Conservation (phyloP, 2,113 vertebrate genomes). For the Atherinomorus stipes region DNA sequence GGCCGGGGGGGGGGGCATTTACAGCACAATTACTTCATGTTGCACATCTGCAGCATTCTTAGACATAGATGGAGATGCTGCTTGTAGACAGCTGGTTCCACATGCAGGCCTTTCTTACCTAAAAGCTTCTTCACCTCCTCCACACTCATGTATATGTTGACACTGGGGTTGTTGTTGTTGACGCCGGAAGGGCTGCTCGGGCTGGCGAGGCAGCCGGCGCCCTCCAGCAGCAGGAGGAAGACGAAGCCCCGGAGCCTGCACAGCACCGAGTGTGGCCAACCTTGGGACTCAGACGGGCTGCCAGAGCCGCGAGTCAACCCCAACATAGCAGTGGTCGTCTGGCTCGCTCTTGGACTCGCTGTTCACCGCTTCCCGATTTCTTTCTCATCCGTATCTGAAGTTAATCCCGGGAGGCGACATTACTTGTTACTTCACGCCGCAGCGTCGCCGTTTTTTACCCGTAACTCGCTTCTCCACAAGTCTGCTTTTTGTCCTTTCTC, state of each 20-base stretch:
- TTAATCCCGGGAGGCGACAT: conserved; percentile 81
- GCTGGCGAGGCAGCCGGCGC: conserved; percentile 75
- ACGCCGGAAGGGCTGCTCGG: conserved; percentile 59
- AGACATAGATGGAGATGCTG: conserved; percentile 1
- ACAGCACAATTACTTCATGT: too few relatives aligned
- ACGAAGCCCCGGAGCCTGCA: conserved; percentile 78
- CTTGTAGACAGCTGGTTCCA: conserved; percentile 29
- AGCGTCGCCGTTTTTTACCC: conserved; percentile 27
- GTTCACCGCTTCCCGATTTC: conserved; percentile 34
- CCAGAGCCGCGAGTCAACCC: conserved; percentile 67
- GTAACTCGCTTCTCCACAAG: conserved; percentile 10
- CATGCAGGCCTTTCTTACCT: conserved; percentile 71
- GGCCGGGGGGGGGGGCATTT: too few relatives aligned
- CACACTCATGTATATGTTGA: conserved; percentile 86
- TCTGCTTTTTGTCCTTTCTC: conserved; percentile 38
- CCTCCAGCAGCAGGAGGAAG: conserved; percentile 79
- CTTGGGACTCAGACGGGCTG: conserved; percentile 65
- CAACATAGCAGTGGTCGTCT: conserved; percentile 71
- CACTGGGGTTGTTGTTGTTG: conserved; percentile 66
- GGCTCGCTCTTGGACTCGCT: conserved; percentile 60
- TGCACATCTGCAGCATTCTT: background rate
- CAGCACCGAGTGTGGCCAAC: conserved; percentile 71
- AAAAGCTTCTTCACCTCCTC: conserved; percentile 86
- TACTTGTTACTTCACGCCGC: conserved; percentile 48
- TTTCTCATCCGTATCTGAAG: conserved; percentile 81